These are phyloP conservation scores for Lissonota sp. DNA, from an alignment of 2,888 invertebrate genomes.

Conservation along the genomic window DNA sequence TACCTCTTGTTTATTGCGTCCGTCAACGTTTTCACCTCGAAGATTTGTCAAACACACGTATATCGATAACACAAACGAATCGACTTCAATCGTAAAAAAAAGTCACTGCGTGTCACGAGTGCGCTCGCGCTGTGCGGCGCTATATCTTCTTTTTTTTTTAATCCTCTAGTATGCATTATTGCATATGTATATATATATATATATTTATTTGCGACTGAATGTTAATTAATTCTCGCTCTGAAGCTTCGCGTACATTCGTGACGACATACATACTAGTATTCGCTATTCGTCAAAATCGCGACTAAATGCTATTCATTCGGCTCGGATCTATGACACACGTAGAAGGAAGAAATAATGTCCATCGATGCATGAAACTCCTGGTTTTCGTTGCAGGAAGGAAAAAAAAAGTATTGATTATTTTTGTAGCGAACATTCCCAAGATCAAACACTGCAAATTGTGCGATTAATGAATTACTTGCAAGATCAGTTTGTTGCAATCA, in stretches of 20 bases:
- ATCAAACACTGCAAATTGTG: not conserved
- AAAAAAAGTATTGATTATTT: not conserved
- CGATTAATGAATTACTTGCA: not conserved
- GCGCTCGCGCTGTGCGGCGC: conserved; percentile 15
- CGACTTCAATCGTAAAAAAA: no score
- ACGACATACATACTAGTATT: not conserved
- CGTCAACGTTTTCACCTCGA: no score
- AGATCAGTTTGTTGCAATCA: not conserved
- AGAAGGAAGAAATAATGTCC: conserved; percentile 25
- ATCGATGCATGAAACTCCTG: conserved; percentile 30
- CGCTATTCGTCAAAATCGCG: conserved; percentile 10
- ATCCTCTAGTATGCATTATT: not conserved
- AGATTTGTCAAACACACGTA: not conserved
- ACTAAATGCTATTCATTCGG: conserved; percentile 18
- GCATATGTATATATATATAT: not conserved
- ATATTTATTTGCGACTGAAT: not conserved
- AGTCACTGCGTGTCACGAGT: conserved; percentile 19
- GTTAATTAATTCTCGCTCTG: not conserved
- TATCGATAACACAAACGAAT: conserved; percentile 7
- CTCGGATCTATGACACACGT: not conserved
- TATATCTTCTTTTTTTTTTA: conserved; percentile 12
- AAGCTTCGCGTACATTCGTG: not conserved
- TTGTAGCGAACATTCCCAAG: not conserved
- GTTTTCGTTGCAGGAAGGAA: conserved; percentile 11
- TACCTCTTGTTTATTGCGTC: no score